These are phyloP conservation scores for Vicugna pacos DNA, from an alignment of 2,113 vertebrate species.

Conservation along the genomic window DNA sequence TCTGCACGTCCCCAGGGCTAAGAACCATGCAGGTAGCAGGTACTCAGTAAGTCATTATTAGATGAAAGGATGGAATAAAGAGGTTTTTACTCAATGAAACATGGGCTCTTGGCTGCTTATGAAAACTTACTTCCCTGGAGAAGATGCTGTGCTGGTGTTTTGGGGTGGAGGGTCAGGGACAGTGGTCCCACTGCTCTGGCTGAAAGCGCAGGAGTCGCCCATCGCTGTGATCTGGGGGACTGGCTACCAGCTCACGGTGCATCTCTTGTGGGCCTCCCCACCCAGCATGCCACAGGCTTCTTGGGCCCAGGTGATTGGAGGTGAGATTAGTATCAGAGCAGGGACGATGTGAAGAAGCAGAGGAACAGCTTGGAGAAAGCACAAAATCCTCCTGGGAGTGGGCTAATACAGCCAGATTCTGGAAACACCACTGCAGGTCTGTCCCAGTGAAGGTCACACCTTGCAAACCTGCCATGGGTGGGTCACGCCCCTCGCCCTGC, in stretches of 20 bases:
- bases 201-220: rapidly evolving
- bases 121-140: neutral
- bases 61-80: neutral
- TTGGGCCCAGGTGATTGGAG: neutral
- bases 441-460: rapidly evolving
- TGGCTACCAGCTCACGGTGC: neutral
- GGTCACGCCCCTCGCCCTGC: neutral
- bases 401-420: neutral
- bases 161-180: rapidly evolving
- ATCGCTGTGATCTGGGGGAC: neutral
- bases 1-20: neutral
- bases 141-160: neutral
- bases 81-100: rapidly evolving
- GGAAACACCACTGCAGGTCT: neutral
- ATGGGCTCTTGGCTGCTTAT: rapidly evolving
- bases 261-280: neutral
- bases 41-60: neutral
- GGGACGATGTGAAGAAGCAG: neutral
- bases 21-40: neutral
- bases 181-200: rapidly evolving
- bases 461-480: neutral
- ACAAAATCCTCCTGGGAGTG: rapidly evolving
- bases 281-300: neutral
- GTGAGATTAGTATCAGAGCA: neutral
- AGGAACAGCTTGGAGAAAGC: neutral